These are phyloP conservation scores for Hoplodrina ambigua DNA, from an alignment of 2,888 invertebrate genomes.

Conservation along the genomic window DNA sequence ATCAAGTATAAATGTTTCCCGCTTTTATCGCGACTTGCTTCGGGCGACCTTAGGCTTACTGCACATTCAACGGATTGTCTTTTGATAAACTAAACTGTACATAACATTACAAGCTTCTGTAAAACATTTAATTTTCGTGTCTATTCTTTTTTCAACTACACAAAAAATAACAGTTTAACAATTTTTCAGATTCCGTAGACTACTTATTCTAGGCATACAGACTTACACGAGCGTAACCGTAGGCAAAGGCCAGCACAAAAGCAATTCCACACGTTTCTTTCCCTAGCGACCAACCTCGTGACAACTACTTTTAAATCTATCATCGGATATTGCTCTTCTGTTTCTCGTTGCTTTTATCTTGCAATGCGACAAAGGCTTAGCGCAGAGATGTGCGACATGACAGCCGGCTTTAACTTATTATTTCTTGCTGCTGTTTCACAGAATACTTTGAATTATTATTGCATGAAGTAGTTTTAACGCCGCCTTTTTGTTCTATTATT, in stretches of 20 bases:
- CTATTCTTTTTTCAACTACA: too few species aligned
- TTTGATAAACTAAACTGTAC: slow-evolving; percentile 4
- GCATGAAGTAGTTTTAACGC: too few species aligned
- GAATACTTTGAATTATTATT: slow-evolving; percentile 2
- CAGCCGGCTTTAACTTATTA: slow-evolving; percentile 49
- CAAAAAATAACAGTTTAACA: neutral
- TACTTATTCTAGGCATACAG: neutral
- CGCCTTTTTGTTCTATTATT: neutral
- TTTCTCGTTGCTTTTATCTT: slow-evolving; percentile 50
- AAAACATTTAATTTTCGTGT: neutral
- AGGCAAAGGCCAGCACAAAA: neutral
- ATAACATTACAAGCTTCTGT: neutral
- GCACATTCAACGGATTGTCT: slow-evolving; percentile 25
- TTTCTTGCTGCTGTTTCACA: slow-evolving; percentile 30
- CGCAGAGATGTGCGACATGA: slow-evolving; percentile 48
- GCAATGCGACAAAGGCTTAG: slow-evolving; percentile 52
- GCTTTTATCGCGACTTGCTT: slow-evolving; percentile 65
- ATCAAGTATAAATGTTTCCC: slow-evolving; percentile 71
- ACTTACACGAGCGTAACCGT: neutral
- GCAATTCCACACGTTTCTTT: slow-evolving; percentile 18
- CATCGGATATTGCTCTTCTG: slow-evolving; percentile 59
- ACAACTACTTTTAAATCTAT: slow-evolving; percentile 64
- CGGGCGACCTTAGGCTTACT: slow-evolving; percentile 42
- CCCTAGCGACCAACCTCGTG: slow-evolving; percentile 24
- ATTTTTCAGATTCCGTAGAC: neutral